A percentile compares a stretch with the other conserved stretches of the same genome.
phyloP scores from a whole-genome alignment of 2,888 invertebrate species.

The Eupithecia exiguata region DNA sequence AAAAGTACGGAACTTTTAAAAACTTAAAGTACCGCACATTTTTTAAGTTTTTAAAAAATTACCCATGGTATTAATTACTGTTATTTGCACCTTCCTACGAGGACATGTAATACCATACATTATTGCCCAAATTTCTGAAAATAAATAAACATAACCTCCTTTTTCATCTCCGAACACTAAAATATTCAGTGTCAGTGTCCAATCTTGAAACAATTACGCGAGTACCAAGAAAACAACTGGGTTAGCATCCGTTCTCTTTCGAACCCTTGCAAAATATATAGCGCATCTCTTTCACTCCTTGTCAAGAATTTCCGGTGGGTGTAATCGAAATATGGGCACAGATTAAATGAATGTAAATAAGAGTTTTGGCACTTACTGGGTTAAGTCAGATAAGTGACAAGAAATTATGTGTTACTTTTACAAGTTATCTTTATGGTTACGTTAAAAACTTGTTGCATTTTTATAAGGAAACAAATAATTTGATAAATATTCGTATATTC shows the following conservation, averaged over 20 bases:
- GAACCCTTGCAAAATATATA: constrained; percentile 18
- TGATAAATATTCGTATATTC: not conserved
- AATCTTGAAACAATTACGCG: constrained; percentile 40
- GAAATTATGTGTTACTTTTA: constrained; percentile 47
- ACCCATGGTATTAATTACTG: not conserved
- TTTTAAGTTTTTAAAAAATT: not conserved
- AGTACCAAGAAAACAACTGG: constrained; percentile 32
- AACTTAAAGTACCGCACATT: no score
- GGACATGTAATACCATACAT: not conserved
- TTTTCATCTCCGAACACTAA: not conserved
- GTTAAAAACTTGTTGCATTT: constrained; percentile 8
- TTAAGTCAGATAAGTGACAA: constrained; percentile 47
- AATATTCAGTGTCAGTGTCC: constrained; percentile 28
- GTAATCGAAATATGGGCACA: constrained; percentile 43
- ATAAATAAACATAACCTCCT: constrained; percentile 6
- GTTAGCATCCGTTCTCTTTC: constrained; percentile 40
- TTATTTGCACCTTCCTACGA: not conserved
- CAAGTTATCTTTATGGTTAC: constrained; percentile 27
- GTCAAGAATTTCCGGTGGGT: constrained; percentile 61
- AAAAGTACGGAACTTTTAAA: not conserved
- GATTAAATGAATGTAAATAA: constrained; percentile 31
- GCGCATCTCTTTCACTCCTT: constrained; percentile 47
- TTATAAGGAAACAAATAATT: constrained; percentile 1
- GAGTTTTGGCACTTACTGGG: constrained; percentile 44
- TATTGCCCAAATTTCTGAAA: not conserved